phyloP scores from a whole-genome alignment of 2,113 vertebrate species.

The Semnornis frantzii region DNA sequence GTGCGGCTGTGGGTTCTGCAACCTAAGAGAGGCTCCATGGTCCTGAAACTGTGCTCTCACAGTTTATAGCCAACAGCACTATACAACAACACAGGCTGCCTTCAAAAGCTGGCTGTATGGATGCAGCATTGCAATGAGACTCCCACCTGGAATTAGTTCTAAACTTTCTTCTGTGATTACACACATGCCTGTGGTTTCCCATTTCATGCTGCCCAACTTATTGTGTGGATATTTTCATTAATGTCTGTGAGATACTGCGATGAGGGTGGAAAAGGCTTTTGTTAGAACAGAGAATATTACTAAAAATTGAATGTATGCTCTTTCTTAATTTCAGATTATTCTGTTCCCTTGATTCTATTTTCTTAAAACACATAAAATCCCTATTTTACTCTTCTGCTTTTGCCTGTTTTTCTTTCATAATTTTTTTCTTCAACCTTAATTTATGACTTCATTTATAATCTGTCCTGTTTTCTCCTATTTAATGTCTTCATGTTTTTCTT shows the following conservation, averaged over 20 bases:
- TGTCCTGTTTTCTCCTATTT: neutral
- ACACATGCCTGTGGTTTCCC: neutral
- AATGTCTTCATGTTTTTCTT: neutral
- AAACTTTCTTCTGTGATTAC: neutral
- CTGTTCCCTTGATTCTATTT: neutral
- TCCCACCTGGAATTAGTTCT: neutral
- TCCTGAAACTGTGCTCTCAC: neutral
- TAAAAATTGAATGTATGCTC: neutral
- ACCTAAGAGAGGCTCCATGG: neutral
- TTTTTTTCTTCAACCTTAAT: neutral
- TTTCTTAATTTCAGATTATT: neutral
- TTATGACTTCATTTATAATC: neutral
- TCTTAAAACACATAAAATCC: neutral
- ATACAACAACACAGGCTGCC: neutral
- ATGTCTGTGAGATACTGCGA: neutral
- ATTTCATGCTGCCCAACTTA: neutral
- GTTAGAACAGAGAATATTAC: neutral
- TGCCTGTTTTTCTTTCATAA: neutral
- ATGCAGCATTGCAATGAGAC: neutral
- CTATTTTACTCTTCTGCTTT: neutral
- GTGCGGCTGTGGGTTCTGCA: neutral
- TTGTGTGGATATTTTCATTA: neutral
- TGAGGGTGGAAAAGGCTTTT: neutral
- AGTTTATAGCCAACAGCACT: neutral
- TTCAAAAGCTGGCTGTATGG: neutral